Evolutionary conservation across 2,113 vertebrate species (phyloP).

Genomic region (Equus przewalskii): DNA sequence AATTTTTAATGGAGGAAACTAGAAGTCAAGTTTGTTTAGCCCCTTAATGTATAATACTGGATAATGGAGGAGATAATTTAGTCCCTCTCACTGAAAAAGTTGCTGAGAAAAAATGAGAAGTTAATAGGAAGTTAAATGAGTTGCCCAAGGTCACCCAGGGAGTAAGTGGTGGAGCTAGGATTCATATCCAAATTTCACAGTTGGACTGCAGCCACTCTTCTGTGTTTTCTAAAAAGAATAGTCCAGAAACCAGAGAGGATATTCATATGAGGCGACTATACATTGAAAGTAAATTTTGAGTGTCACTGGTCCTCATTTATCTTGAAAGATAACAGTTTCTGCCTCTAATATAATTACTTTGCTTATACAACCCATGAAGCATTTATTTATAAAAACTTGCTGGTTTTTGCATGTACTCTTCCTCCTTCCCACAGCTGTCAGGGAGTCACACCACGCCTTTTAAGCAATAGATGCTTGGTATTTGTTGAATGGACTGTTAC

Average conservation of each 20-base stretch:
- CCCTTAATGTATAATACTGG: conserved; percentile 9
- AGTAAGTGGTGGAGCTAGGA: not conserved
- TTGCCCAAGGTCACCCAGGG: not conserved
- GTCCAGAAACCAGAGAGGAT: not conserved
- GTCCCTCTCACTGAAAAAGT: conserved; percentile 9
- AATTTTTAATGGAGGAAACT: not conserved
- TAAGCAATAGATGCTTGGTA: conserved; percentile 1
- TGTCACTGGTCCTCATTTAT: not conserved
- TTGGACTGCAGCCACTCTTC: not conserved
- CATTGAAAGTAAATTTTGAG: conserved; percentile 11
- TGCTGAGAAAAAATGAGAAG: not conserved
- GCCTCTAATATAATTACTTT: conserved; percentile 20
- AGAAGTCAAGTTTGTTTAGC: not conserved
- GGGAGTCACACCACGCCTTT: not conserved
- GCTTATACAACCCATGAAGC: not conserved
- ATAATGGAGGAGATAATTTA: not conserved
- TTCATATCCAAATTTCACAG: not conserved
- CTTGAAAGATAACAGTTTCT: conserved; percentile 3
- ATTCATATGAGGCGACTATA: conserved; percentile 1
- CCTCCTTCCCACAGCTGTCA: not conserved
- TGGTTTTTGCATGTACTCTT: not conserved
- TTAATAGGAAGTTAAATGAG: conserved; percentile 16
- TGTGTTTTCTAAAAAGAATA: conserved; percentile 3
- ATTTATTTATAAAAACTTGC: conserved; percentile 28
- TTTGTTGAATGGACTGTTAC: not conserved